phyloP scores from a whole-genome alignment of 2,888 invertebrate species.

The Cheilosia vulpina region DNA sequence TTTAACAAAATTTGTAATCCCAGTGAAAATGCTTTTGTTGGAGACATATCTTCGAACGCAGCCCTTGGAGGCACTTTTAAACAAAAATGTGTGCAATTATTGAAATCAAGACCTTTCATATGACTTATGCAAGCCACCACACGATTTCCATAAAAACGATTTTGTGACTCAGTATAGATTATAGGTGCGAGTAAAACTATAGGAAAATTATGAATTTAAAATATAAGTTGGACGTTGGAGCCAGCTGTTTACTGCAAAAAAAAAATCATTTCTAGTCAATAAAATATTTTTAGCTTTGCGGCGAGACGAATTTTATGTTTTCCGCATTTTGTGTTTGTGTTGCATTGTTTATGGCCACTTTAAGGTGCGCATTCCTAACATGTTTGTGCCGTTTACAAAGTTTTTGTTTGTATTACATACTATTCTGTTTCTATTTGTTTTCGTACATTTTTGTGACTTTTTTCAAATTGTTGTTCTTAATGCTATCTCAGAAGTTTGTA shows the following conservation, averaged over 20 bases:
- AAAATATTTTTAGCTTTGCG: neutral
- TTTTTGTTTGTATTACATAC: neutral
- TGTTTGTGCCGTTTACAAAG: neutral
- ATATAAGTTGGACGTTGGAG: too few relatives aligned
- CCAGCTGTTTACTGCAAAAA: neutral
- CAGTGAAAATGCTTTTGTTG: too few relatives aligned
- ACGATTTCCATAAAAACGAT: too few relatives aligned
- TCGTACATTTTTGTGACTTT: neutral
- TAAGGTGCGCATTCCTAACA: neutral
- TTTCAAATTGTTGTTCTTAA: neutral
- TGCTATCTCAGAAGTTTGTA: neutral
- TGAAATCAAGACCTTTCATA: too few relatives aligned
- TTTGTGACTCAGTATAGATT: too few relatives aligned
- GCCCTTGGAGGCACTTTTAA: too few relatives aligned
- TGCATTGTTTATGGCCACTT: neutral
- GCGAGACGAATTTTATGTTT: conserved; percentile 14
- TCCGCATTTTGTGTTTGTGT: neutral
- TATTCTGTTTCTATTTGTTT: neutral
- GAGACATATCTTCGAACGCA: too few relatives aligned
- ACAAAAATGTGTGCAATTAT: too few relatives aligned
- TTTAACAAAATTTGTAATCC: too few relatives aligned
- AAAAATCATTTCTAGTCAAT: neutral
- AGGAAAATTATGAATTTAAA: too few relatives aligned
- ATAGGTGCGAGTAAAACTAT: too few relatives aligned
- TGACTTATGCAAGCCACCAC: too few relatives aligned